A percentile compares a stretch with the other conserved stretches of the same genome.
Evolutionary conservation across 2,888 invertebrate species (phyloP).

Genomic region (Brassicogethes aeneus): DNA sequence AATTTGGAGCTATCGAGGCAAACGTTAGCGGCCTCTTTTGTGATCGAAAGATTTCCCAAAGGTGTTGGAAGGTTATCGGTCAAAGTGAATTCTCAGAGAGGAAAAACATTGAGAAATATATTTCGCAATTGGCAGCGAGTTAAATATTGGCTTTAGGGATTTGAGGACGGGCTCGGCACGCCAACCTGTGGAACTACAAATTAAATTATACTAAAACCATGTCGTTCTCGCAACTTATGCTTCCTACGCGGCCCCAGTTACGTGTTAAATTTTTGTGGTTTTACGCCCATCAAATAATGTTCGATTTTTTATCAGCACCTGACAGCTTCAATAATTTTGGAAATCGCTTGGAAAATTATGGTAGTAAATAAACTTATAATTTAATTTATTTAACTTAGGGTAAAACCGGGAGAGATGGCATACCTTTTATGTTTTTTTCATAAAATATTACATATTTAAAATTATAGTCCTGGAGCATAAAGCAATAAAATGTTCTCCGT

Average conservation of each 20-base stretch:
- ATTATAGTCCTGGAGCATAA: too few species aligned
- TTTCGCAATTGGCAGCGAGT: constrained; percentile 17
- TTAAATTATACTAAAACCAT: background rate
- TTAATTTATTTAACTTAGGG: too few species aligned
- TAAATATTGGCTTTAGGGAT: constrained; percentile 22
- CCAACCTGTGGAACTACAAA: constrained; percentile 1
- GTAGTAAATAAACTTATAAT: too few species aligned
- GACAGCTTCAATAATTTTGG: too few species aligned
- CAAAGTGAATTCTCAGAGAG: background rate
- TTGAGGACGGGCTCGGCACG: constrained; percentile 3
- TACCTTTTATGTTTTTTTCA: too few species aligned
- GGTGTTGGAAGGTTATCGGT: background rate
- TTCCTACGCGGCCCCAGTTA: background rate
- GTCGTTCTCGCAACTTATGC: background rate
- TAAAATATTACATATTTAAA: too few species aligned
- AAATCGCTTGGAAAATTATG: too few species aligned
- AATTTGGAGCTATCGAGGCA: background rate
- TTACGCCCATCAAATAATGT: too few species aligned
- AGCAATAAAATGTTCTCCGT: too few species aligned
- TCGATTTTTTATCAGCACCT: too few species aligned
- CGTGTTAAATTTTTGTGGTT: background rate
- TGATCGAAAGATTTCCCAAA: constrained; percentile 11
- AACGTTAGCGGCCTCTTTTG: constrained; percentile 4
- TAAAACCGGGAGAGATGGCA: too few species aligned
- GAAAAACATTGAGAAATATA: constrained; percentile 16